Evolutionary conservation across 2,888 invertebrate species (phyloP).

Genomic region (Elysia crispata): DNA sequence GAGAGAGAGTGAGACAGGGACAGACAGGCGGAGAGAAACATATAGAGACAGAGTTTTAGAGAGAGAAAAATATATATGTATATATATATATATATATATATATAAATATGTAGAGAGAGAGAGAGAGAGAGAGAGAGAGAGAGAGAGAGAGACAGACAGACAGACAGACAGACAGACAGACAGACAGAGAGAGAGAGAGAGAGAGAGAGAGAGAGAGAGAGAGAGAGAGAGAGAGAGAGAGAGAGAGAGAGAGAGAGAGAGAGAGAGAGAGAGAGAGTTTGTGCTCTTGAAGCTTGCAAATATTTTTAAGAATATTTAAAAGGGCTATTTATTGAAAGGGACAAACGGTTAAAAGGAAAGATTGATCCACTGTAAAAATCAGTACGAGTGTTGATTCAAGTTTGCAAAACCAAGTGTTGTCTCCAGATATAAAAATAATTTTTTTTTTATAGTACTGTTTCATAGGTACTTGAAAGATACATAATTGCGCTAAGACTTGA

Average conservation of each 20-base stretch:
- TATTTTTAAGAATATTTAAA: too few species aligned
- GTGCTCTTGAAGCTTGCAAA: neutral
- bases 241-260: neutral
- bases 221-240: neutral
- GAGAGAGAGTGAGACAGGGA: neutral
- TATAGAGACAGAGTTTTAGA: neutral
- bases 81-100: too few species aligned
- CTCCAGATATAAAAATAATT: too few species aligned
- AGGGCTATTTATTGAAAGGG: too few species aligned
- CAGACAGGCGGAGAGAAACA: neutral
- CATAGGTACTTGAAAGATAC: too few species aligned
- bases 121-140: constrained; percentile 14
- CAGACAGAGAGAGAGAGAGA: constrained; percentile 16
- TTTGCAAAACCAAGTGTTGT: too few species aligned
- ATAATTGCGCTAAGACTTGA: too few species aligned
- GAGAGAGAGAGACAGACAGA: constrained; percentile 13
- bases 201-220: neutral
- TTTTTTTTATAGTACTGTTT: too few species aligned
- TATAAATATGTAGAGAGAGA: too few species aligned
- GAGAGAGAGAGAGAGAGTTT: neutral
- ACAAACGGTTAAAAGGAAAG: too few species aligned
- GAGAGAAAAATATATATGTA: neutral
- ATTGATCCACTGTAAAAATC: too few species aligned
- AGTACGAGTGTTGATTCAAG: too few species aligned
- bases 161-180: neutral